Evolutionary conservation across 2,888 invertebrate species (phyloP), one percentile per base, ranked within the genome.

Genomic region (Drosophila meridionalis): DNA sequence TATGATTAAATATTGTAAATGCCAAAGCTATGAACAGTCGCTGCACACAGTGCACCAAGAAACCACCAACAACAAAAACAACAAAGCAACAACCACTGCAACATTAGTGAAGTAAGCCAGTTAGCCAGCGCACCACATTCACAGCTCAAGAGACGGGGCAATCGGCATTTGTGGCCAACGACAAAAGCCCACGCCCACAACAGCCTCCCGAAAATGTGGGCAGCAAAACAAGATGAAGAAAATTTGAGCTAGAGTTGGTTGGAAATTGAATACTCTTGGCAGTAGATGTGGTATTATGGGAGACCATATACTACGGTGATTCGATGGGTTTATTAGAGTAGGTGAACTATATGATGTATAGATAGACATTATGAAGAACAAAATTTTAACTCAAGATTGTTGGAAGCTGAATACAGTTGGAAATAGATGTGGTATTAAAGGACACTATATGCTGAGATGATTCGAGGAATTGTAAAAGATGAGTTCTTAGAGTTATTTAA

Each of bases 1-100:
- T 84, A 80, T 89, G 89, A 85, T 87, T 85, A 87, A 87, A 85
- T 89, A 87, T 89, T 87, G 81, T 82, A 87, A 87, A 89, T 87
- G 89, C 86, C 89, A 89, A 82, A 82, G 78, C 65, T 78, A 56
- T 65, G 68, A 61, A 42, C 55, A 55, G 61, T 42, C 55, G 36
- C 48, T 50, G 43, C 36, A 40, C 40, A 55, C 62, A 55, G 6
- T n/a, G 32, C 52, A 52, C 20, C 34, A 20, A 52, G 20, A 34
- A 20, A 11, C 50, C 47, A 47, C 12, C 53, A 66, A 2, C 12
- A 47, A 30, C 53, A 43, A 28, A 48, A 32, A 32, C 67, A 36
- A 36, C 69, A 30, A 40, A 47, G 26, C 59, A 62, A 42, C 42
- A 57, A 42, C 32, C 42, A 43, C 12, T 38, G 28, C 47, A 47